Evolutionary conservation across 2,113 vertebrate species (phyloP).

Genomic region (Podocnemis expansa): DNA sequence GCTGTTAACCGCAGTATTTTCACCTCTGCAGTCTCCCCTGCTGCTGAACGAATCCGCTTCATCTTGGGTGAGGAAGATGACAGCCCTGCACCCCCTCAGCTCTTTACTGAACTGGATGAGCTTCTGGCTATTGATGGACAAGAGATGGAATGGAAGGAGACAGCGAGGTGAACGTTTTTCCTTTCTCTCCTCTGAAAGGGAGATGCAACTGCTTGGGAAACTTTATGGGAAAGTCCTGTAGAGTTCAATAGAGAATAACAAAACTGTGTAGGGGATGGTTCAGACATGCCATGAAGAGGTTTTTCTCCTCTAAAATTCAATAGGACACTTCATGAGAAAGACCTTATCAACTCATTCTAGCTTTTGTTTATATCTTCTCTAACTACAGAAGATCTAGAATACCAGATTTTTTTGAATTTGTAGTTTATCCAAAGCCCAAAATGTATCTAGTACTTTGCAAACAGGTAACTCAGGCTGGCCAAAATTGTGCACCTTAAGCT

Average conservation of each 20-base stretch:
- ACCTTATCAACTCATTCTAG: background rate
- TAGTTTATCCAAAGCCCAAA: background rate
- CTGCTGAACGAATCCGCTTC: slow-evolving; percentile 95
- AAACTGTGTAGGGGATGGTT: fast-evolving
- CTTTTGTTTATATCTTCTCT: background rate
- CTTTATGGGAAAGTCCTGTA: fast-evolving
- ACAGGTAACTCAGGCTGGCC: fast-evolving
- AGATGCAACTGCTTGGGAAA: background rate
- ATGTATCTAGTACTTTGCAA: fast-evolving
- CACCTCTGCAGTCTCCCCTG: slow-evolving; percentile 93
- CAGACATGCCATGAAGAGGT: background rate
- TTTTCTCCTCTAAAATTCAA: fast-evolving
- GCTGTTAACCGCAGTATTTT: slow-evolving; percentile 91
- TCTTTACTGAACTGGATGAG: slow-evolving; percentile 98
- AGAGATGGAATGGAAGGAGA: slow-evolving; percentile 99
- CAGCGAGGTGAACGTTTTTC: slow-evolving; percentile 86
- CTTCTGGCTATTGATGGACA: slow-evolving; percentile 94
- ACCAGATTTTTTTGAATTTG: background rate
- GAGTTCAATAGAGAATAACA: fast-evolving
- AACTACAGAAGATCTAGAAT: background rate
- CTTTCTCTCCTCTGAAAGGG: background rate
- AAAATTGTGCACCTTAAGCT: background rate
- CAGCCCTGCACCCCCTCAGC: slow-evolving; percentile 91
- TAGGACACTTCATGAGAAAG: background rate
- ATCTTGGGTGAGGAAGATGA: slow-evolving; percentile 98